phyloP scores from a whole-genome alignment of 2,797 vertebrate genomes.

The Sciurus vulgaris region DNA sequence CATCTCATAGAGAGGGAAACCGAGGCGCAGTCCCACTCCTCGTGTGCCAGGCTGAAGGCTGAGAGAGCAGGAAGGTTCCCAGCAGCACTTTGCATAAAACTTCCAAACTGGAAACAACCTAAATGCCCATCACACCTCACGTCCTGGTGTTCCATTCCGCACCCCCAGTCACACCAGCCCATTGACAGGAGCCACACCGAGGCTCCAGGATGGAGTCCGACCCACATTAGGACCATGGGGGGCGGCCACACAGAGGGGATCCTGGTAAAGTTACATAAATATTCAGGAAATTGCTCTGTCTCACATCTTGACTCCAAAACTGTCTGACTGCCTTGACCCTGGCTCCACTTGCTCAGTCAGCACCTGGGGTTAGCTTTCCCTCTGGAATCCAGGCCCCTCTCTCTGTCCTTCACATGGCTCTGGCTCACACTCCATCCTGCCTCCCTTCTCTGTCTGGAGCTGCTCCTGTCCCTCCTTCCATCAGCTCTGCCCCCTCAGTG shows the following conservation, averaged over 20 bases:
- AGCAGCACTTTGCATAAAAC: neutral
- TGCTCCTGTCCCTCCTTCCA: neutral
- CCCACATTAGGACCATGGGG: too few species aligned
- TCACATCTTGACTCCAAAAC: neutral
- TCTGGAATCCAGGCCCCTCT: neutral
- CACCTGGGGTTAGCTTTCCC: neutral
- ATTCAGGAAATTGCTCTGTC: neutral
- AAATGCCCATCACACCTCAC: neutral
- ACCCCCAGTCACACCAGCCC: accelerated
- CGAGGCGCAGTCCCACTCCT: neutral
- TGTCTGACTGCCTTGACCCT: neutral
- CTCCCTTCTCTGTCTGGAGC: neutral
- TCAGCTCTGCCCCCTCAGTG: neutral
- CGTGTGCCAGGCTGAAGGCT: accelerated
- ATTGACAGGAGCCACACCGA: too few species aligned
- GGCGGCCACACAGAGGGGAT: too few species aligned
- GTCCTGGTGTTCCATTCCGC: neutral
- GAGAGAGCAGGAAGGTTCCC: neutral
- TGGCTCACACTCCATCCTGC: neutral
- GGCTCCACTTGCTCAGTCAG: neutral
- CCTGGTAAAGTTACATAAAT: neutral
- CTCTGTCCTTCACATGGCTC: neutral
- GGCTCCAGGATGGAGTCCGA: too few species aligned
- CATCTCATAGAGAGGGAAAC: neutral
- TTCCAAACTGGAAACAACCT: neutral